A percentile compares a stretch with the other conserved stretches of the same genome.
Evolutionary conservation across 2,797 vertebrate species (phyloP).

Genomic region (Cheracebus regulus): DNA sequence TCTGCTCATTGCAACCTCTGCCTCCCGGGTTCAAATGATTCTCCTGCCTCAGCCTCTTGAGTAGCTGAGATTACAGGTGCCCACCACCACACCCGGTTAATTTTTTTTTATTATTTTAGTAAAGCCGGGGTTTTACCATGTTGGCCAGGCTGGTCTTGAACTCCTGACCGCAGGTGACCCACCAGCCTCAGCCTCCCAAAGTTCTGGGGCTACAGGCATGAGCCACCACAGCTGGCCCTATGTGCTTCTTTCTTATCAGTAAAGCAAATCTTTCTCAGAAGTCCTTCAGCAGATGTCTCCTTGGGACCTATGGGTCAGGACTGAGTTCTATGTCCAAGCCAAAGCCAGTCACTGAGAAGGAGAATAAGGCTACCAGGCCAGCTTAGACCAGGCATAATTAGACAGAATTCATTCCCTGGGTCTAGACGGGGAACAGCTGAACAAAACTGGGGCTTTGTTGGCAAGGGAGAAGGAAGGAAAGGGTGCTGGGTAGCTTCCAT

Average conservation of each 20-base stretch:
- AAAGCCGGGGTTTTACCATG: neutral
- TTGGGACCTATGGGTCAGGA: neutral
- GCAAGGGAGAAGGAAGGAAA: neutral
- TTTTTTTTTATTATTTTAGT: neutral
- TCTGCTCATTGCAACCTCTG: neutral
- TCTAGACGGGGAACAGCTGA: neutral
- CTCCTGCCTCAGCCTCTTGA: neutral
- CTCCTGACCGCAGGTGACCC: neutral
- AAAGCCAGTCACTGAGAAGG: neutral
- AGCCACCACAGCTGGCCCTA: neutral
- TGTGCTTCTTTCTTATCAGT: neutral
- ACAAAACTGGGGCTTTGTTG: neutral
- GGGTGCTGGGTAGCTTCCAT: neutral
- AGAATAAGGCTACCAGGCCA: neutral
- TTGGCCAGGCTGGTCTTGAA: neutral
- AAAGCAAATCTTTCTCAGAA: neutral
- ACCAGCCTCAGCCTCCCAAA: neutral
- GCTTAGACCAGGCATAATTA: neutral
- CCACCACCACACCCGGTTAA: neutral
- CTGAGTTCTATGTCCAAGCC: neutral
- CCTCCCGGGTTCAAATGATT: neutral
- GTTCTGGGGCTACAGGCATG: neutral
- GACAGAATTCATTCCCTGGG: neutral
- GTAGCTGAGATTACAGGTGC: neutral
- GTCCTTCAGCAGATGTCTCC: neutral